Base-by-base conservation (phyloP, 2,888 invertebrate species). In the Drosophila hamatofila region DNA sequence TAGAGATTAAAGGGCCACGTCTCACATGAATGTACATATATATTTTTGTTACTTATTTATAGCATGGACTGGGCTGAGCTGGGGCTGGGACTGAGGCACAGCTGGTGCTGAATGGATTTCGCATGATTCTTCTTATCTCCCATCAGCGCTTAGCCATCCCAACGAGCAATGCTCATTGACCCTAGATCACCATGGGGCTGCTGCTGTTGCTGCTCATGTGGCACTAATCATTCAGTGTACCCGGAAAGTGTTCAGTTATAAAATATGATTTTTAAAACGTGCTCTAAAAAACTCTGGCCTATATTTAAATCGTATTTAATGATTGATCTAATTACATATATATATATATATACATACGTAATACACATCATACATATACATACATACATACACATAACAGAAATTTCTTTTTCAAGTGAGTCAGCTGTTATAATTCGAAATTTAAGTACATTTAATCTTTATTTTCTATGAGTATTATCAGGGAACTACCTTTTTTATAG, bases 1-100 rank as follows among this genome's bases (percentile, higher is more conserved):
- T 27, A 64, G 37, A 63, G 82, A 59, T 79, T 75, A 84, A 68
- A 78, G 68, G 60, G 61, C 48, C 56, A 48, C 55, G 48, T 16
- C 21, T 62, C 23, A 7, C 1, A 18, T 30, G 21, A 8, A 21
- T 35, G 23, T 51, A n/a, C n/a, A n/a, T 37, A 27, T 14, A 55
- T 25, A 14, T 14, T 35, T 16, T 8, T 30, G 3, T 21, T 49
- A 21, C 1, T 55, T 55, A 27, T 55, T 21, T 30, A 55, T 55
- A 39, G 55, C 8, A 12, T 5, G 16, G 6, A 11, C 30, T 30
- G 11, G 30, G 30, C 30, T 30, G 30, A 30, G 30, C 27, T 27
- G 27, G 27, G 9, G 7, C 30, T 30, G 30, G 30, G 30, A 12
- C 7, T 33, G 33, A 14, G 30, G 23, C 30, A 37, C 35, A 52